Base-by-base conservation (phyloP, 2,888 invertebrate species). In the Rhaphigaster nebulosa region DNA sequence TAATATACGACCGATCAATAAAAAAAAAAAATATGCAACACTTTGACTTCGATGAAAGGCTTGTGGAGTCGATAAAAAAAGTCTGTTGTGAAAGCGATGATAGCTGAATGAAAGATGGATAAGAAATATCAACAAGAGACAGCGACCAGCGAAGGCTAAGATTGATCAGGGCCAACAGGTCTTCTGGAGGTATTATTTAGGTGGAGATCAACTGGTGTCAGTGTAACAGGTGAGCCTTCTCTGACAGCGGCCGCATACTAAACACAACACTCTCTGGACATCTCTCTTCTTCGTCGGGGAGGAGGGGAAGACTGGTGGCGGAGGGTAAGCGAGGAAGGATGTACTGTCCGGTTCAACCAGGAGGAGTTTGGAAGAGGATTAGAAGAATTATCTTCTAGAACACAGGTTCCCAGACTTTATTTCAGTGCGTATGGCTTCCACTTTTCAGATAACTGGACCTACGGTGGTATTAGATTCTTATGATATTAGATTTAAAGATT, bases 121-220 rank as follows among this genome's bases (percentile, higher is more conserved):
- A 70, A 70, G 70, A 34, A 34, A 70, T 29, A 29, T 70, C 34
- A 70, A 70, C 34, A 70, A 70, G 70, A 70, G 70, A 70, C 70
- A 70, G 70, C 34, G 29, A 13, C 60, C 38, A 38, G 26, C 1
- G 26, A 26, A 13, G 80, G 26, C 41, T 84, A 84, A 84, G 80
- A 84, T 84, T 84, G 80, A 84, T 84, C 80, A 84, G 80, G 45
- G 45, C 41, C 80, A 84, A 84, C 80, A 84, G 80, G 80, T 84
- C 80, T 45, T 38, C 80, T 45, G 45, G 45, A 88, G 56, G 88
- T 88, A 88, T 88, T 88, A 88, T 88, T 88, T 88, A 88, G 88
- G 15, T 5, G 54, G 29, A 60, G 56, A 60, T 88, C 88, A 88
- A 88, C 88, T 88, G 88, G 88, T 88, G 88, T 54, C 56, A 38